Percentiles rank a stretch among this genome's conserved stretches.
Conservation (phyloP, 2,888 invertebrate genomes). For the Luffia ferchaultella region DNA sequence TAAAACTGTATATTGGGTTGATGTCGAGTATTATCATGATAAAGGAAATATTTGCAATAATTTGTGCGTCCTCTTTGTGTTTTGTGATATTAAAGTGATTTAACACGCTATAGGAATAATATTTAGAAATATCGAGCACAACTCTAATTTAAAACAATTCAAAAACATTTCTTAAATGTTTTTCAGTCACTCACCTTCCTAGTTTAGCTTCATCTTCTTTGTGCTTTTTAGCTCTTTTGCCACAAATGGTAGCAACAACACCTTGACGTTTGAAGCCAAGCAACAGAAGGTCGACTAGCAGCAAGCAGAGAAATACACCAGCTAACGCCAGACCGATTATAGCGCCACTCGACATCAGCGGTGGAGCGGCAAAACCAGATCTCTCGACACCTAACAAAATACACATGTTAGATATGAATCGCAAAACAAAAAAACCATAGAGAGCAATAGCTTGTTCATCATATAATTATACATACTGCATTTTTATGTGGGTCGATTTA, state of each 20-base stretch:
- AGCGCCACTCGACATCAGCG: slow-evolving; percentile 73
- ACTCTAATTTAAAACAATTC: neutral
- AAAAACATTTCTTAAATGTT: neutral
- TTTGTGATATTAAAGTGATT: too few species aligned
- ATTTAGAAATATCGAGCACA: too few species aligned
- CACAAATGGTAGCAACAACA: slow-evolving; percentile 73
- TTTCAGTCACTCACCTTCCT: slow-evolving; percentile 72
- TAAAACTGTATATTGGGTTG: too few species aligned
- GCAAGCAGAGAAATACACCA: slow-evolving; percentile 78
- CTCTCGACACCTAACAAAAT: slow-evolving; percentile 46
- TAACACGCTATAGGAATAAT: neutral
- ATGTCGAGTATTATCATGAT: too few species aligned
- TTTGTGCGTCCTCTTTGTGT: neutral
- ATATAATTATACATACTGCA: too few species aligned
- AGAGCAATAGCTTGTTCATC: slow-evolving; percentile 50
- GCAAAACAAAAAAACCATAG: slow-evolving; percentile 8
- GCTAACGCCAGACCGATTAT: slow-evolving; percentile 88
- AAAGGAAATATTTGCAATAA: too few species aligned
- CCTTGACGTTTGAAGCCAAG: slow-evolving; percentile 73
- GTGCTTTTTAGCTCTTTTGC: slow-evolving; percentile 71
- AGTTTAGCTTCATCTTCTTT: slow-evolving; percentile 85
- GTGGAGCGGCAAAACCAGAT: slow-evolving; percentile 53
- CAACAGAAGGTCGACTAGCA: slow-evolving; percentile 87
- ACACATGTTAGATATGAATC: slow-evolving; percentile 16
- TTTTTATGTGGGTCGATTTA: too few species aligned